Base-by-base conservation (phyloP, 2,797 vertebrate genomes). In the Numenius phaeopus region DNA sequence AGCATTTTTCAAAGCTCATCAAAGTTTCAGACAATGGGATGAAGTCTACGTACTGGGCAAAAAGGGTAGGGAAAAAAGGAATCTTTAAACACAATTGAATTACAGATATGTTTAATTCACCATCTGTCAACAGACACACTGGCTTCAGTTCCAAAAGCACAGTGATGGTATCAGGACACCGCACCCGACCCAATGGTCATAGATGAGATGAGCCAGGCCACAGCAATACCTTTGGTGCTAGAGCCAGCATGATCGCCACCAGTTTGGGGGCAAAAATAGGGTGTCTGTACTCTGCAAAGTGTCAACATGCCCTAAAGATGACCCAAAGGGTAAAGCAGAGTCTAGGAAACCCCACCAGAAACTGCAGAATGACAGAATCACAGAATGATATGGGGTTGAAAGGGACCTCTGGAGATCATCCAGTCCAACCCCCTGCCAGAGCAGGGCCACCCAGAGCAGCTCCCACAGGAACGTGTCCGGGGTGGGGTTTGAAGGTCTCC, bases 1-100 rank as follows among this genome's bases (percentile, higher is more conserved):
- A 81, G 75, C 21, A 61, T 85, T 93, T 94, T 80, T 89, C 44
- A 90, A 85, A 83, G 73, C 32, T 19, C 58, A 39, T 37, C 19
- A 42, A 55, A 69, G 39, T 59, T 93, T 88, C 57, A 80, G 70
- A 78, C 73, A 90, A 90, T 0, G 0, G 10, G 18, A 72, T 34
- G 29, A 67, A 71, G 39, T 42, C 40, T 34, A 42, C 73, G 44
- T 64, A 57, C 12, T 61, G 11, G 9, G 15, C 79, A 30, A 76
- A 94, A 92, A 70, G 29, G 14, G 15, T 22, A 75, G 11, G n/a
- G 26, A 10, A 76, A 92, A 83, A 71, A 8, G 26, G 18, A 82
- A 52, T 71, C n/a, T 46, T 77, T 55, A 62, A 83, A 65, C 7
- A 52, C 7, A 88, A 50, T 29, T 85, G 61, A 77, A 73, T 52